A percentile compares a stretch with the other conserved stretches of the same genome.
phyloP scores from a whole-genome alignment of 2,888 invertebrate species.

The Volucella zonaria region DNA sequence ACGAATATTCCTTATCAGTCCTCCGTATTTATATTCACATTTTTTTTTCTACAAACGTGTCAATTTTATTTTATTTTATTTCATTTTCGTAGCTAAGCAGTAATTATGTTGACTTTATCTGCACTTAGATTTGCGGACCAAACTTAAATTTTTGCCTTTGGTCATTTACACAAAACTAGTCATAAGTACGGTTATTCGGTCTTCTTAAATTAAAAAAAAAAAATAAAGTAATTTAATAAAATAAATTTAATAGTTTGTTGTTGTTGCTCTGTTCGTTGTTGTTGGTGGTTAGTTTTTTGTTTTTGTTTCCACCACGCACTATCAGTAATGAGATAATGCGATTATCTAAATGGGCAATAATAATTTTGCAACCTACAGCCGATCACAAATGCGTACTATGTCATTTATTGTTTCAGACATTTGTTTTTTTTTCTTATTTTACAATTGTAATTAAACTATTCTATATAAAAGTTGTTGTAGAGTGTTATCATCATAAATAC shows the following conservation, averaged over 20 bases:
- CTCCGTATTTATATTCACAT: conserved; percentile 9
- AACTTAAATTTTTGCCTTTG: conserved; percentile 13
- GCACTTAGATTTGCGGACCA: conserved; percentile 48
- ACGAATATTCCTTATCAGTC: conserved; percentile 44
- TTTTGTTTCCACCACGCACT: conserved; percentile 17
- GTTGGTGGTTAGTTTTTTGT: background rate
- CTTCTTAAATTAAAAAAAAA: conserved; percentile 14
- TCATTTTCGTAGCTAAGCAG: conserved; percentile 50
- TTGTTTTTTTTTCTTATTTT: background rate
- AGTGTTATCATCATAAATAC: conserved; percentile 6
- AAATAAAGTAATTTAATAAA: conserved; percentile 14
- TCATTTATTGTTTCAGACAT: conserved; percentile 9
- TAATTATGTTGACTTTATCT: conserved; percentile 59
- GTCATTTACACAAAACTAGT: conserved; percentile 25
- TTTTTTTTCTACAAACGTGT: conserved; percentile 45
- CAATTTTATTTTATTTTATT: conserved; percentile 35
- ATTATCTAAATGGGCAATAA: conserved; percentile 53
- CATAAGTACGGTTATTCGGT: background rate
- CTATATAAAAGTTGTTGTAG: background rate
- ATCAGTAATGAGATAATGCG: conserved; percentile 50
- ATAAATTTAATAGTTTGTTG: background rate
- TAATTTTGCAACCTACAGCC: conserved; percentile 39
- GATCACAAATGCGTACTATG: conserved; percentile 20
- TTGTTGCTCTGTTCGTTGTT: background rate
- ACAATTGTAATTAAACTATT: background rate